phyloP scores from a whole-genome alignment of 35 echinoderm and acorn worm genomes.

The Heliocidaris erythrogramma region DNA sequence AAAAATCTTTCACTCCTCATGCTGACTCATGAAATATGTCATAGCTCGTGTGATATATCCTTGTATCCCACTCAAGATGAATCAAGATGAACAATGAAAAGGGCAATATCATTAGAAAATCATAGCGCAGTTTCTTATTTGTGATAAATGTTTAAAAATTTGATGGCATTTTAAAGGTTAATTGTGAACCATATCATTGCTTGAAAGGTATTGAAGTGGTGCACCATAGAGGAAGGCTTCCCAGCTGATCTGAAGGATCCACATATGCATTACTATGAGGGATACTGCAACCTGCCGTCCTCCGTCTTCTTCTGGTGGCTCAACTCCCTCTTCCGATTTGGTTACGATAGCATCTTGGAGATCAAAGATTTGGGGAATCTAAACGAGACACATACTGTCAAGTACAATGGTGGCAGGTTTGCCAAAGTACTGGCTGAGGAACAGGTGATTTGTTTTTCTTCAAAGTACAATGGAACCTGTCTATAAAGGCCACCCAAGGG shows the following conservation, averaged over 20 bases:
- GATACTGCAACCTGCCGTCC: conserved; percentile 83
- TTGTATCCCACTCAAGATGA: too few species aligned
- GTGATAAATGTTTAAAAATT: too few species aligned
- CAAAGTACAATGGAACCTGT: too few species aligned
- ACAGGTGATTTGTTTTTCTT: conserved; percentile 54
- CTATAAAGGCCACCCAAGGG: too few species aligned
- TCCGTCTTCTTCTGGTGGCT: conserved; percentile 84
- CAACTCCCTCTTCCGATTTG: conserved; percentile 82
- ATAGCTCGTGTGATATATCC: too few species aligned
- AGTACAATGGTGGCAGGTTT: conserved; percentile 70
- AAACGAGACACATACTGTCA: conserved; percentile 61
- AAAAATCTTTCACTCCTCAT: too few species aligned
- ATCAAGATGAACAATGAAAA: too few species aligned
- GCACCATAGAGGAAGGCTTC: conserved; percentile 37
- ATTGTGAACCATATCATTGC: background rate
- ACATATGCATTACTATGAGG: conserved; percentile 81
- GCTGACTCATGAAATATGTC: too few species aligned
- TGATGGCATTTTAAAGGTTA: too few species aligned
- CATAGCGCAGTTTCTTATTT: too few species aligned
- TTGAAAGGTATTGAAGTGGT: conserved; percentile 48
- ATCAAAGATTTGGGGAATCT: conserved; percentile 77
- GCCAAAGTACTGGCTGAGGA: conserved; percentile 68
- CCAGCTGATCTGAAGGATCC: conserved; percentile 79
- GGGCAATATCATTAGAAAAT: too few species aligned
- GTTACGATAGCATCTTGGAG: conserved; percentile 85